Base-by-base conservation (phyloP, 2,797 vertebrate genomes). In the Antennarius maculatus region DNA sequence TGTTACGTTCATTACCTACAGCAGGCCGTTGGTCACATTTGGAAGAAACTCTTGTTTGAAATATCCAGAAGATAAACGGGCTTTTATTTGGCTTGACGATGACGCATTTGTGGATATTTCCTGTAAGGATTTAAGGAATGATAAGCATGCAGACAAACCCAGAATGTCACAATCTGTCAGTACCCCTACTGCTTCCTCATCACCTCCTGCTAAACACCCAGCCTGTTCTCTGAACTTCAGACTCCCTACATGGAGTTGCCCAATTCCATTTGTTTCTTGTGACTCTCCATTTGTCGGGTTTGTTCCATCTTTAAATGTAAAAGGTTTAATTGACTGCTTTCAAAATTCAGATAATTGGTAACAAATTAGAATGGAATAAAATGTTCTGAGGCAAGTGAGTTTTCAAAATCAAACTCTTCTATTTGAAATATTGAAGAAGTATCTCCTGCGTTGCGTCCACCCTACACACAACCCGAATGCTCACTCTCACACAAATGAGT, bases 211-310 rank as follows among this genome's bases (percentile, higher is more conserved):
- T 58, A 34, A 39, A 47, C 34, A 23, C 23, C 23, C 23, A 23
- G 23, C 23, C n/a, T 50, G 10, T 17, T 45, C 39, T 41, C 9
- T 41, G 60, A 57, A 62, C 23, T 34, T 10, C 37, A 69, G 34
- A 16, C 58, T 70, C 75, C 69, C 65, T 51, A 67, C n/a, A 54
- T 62, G 71, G 56, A 50, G 51, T 50, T 65, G 54, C 54, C 42
- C 57, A 28, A 65, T 56, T 54, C 47, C 42, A 45, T 72, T 77
- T 80, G 85, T 85, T 81, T 71, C 28, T 62, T 61, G 54, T 64
- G 55, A 39, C 55, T 71, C 79, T 81, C 61, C 68, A 62, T 71
- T 81, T 79, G 77, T 73, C 69, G 81, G 2, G 23, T 23, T 34
- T 34, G 31, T 34, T 34, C 31, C 31, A 34, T 23, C 23, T 23